These are phyloP conservation scores for Apostichopus parvimensis DNA, from an alignment of 35 echinoderm and acorn worm species.

Conservation along the genomic window DNA sequence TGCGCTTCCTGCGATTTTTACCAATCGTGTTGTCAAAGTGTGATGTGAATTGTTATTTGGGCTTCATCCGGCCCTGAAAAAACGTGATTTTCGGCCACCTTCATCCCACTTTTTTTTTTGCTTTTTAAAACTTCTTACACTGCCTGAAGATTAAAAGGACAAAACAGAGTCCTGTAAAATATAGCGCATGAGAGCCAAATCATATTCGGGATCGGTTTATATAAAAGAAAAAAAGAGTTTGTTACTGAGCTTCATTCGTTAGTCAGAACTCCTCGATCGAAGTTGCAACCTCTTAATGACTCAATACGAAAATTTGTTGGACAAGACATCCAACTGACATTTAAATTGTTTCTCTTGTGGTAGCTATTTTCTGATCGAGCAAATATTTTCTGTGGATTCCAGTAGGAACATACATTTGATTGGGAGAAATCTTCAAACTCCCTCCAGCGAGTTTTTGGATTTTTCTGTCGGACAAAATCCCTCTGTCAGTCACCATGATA, in stretches of 20 bases:
- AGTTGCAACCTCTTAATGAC: neutral
- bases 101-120: constrained; percentile 23
- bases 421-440: too few relatives aligned
- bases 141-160: constrained; percentile 21
- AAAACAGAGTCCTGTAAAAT: constrained; percentile 1
- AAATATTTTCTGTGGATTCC: too few relatives aligned
- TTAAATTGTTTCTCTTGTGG: too few relatives aligned
- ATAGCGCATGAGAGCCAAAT: neutral
- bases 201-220: neutral
- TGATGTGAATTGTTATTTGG: constrained; percentile 55
- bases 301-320: neutral
- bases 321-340: too few relatives aligned
- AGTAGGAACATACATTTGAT: too few relatives aligned
- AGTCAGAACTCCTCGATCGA: neutral
- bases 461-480: too few relatives aligned
- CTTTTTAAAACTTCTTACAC: constrained; percentile 2
- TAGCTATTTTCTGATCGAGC: too few relatives aligned
- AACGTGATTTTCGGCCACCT: neutral
- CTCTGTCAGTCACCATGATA: too few relatives aligned
- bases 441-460: too few relatives aligned
- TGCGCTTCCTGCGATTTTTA: constrained; percentile 9
- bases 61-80: constrained; percentile 53
- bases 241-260: neutral
- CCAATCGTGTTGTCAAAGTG: constrained; percentile 41
- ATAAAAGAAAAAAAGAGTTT: neutral